These are phyloP conservation scores for Cyrtonyx montezumae DNA, from an alignment of 2,113 vertebrate genomes.

Conservation along the genomic window DNA sequence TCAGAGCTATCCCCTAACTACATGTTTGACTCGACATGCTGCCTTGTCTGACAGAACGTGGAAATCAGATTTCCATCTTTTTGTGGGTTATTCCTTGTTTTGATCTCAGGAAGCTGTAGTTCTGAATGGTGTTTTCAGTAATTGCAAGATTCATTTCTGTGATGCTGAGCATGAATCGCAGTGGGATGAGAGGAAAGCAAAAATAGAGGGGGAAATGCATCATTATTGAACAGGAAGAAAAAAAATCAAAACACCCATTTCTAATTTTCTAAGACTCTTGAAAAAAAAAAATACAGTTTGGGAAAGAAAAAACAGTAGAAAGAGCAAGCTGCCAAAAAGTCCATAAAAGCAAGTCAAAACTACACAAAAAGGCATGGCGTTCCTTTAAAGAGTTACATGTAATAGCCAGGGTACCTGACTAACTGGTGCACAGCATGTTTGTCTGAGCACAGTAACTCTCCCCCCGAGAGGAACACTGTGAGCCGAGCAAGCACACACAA, in stretches of 20 bases:
- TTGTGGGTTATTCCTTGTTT: conserved; percentile 10
- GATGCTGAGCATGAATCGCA: neutral
- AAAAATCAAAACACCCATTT: neutral
- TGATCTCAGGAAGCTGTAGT: conserved; percentile 2
- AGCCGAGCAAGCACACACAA: conserved; percentile 53
- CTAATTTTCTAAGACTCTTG: neutral
- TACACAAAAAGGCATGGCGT: neutral
- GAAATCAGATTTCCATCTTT: neutral
- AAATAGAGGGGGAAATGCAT: neutral
- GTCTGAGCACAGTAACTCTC: neutral
- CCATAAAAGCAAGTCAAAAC: neutral
- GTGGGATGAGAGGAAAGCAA: neutral
- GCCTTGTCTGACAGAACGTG: neutral
- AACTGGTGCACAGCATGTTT: conserved; percentile 21
- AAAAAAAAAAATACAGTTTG: neutral
- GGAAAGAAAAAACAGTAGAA: neutral
- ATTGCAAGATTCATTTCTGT: conserved; percentile 37
- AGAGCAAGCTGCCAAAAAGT: neutral
- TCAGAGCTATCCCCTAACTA: neutral
- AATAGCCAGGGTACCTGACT: conserved; percentile 30
- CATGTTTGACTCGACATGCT: neutral
- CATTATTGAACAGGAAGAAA: conserved; percentile 1
- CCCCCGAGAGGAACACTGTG: neutral
- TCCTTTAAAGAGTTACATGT: conserved; percentile 21
- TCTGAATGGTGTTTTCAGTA: neutral